phyloP scores from a whole-genome alignment of 1,140 invertebrate genomes.

The Lepidurus apus region DNA sequence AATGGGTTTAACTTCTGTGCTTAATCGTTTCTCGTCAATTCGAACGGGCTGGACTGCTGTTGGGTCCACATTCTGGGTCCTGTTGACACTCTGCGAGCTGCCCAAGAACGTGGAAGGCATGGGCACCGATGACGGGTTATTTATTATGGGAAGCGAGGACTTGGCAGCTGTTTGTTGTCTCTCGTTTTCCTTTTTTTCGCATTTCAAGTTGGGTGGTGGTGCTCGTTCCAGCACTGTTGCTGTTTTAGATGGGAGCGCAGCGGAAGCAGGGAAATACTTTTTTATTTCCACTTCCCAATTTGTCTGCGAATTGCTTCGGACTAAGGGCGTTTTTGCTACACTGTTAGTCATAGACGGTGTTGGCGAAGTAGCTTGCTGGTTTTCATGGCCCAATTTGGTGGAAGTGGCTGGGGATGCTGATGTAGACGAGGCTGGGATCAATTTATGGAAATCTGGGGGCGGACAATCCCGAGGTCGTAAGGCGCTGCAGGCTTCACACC shows the following conservation, averaged over 20 bases:
- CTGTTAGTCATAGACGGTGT: neutral
- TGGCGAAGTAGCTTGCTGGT: slow-evolving; percentile 15
- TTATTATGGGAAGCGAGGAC: neutral
- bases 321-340: slow-evolving; percentile 33
- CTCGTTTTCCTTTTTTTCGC: slow-evolving; percentile 27
- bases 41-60: neutral
- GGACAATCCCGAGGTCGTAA: slow-evolving; percentile 25
- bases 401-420: slow-evolving; percentile 27
- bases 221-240: slow-evolving; percentile 17
- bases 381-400: slow-evolving; percentile 24
- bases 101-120: slow-evolving; percentile 38
- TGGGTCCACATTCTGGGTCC: slow-evolving; percentile 30
- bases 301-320: slow-evolving; percentile 13
- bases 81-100: slow-evolving; percentile 34
- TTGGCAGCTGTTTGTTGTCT: slow-evolving; percentile 5
- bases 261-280: slow-evolving; percentile 32
- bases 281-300: slow-evolving; percentile 34
- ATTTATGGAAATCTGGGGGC: slow-evolving; percentile 14
- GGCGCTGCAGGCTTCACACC: slow-evolving; percentile 33
- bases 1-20: neutral
- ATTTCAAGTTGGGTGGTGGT: slow-evolving; percentile 27
- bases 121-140: neutral
- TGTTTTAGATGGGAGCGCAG: slow-evolving; percentile 13
- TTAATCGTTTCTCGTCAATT: slow-evolving; percentile 32
- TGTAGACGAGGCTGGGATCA: neutral